Conservation (phyloP, 2,113 vertebrate genomes). For the Anoplopoma fimbria region DNA sequence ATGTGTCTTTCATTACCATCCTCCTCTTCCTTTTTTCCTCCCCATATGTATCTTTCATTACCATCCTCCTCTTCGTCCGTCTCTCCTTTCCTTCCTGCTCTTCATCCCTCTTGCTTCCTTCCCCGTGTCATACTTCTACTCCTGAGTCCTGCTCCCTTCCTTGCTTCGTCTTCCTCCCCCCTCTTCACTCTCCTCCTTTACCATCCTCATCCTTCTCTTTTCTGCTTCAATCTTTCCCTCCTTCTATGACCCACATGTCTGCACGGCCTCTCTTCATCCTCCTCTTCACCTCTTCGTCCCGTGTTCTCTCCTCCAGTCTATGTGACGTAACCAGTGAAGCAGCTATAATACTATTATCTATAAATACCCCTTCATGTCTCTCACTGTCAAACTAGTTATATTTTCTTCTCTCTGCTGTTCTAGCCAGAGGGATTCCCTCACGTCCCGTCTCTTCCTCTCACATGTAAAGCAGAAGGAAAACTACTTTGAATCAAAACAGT, state of each 20-base stretch:
- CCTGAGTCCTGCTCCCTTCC: not conserved
- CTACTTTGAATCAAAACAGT: not conserved
- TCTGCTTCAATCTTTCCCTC: not conserved
- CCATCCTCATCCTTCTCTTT: not conserved
- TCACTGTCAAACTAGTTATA: slow-evolving; percentile 24
- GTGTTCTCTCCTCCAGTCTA: slow-evolving; percentile 35
- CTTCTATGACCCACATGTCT: not conserved
- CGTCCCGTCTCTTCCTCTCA: not conserved
- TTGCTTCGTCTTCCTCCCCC: not conserved
- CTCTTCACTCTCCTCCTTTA: not conserved
- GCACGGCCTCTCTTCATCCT: not conserved
- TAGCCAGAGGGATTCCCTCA: slow-evolving; percentile 13
- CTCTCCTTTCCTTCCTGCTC: not conserved
- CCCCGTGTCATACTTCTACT: not conserved
- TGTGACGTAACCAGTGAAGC: slow-evolving; percentile 65
- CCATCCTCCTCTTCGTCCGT: not conserved
- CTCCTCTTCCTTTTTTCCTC: not conserved
- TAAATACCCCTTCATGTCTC: slow-evolving; percentile 67
- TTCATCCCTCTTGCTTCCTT: not conserved
- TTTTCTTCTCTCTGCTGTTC: not conserved
- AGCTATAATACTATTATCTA: slow-evolving; percentile 67
- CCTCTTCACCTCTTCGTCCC: slow-evolving; percentile 5
- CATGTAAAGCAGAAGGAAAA: not conserved
- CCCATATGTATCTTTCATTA: not conserved
- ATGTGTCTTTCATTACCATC: not conserved